phyloP scores from a whole-genome alignment of 2,888 invertebrate species.

The Diarsia brunnea region DNA sequence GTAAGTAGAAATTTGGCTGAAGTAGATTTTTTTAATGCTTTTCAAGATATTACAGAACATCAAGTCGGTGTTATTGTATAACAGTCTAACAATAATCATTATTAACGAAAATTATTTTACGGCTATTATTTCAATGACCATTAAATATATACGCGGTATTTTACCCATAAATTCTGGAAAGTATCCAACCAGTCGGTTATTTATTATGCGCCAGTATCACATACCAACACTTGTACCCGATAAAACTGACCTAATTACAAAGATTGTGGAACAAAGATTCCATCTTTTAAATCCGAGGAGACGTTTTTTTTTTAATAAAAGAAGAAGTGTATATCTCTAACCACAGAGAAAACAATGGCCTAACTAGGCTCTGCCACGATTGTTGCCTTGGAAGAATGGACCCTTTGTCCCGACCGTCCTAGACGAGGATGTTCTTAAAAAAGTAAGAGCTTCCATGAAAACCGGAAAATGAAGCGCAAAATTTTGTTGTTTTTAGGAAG shows the following conservation, averaged over 20 bases:
- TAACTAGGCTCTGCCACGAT: constrained; percentile 81
- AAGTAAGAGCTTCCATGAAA: constrained; percentile 66
- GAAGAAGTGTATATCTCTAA: constrained; percentile 71
- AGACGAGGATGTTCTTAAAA: constrained; percentile 75
- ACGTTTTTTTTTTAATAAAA: constrained; percentile 72
- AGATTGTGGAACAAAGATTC: constrained; percentile 49
- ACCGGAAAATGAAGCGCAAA: constrained; percentile 65
- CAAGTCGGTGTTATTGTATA: constrained; percentile 4
- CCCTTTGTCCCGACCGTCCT: constrained; percentile 78
- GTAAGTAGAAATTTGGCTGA: constrained; percentile 1
- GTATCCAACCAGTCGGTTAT: constrained; percentile 51
- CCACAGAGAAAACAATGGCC: constrained; percentile 79
- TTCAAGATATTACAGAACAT: neutral
- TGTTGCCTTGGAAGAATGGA: constrained; percentile 81
- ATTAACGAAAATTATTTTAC: constrained; percentile 25
- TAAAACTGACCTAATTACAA: constrained; percentile 64
- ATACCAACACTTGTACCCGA: constrained; percentile 51
- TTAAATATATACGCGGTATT: constrained; percentile 21
- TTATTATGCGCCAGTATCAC: constrained; percentile 50
- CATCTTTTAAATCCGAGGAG: constrained; percentile 33
- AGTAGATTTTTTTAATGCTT: neutral
- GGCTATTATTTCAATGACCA: constrained; percentile 29
- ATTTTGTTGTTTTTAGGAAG: constrained; percentile 51
- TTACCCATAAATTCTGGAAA: constrained; percentile 54
- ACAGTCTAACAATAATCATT: constrained; percentile 5